These are phyloP conservation scores for Nycticryphes semicollaris DNA, from an alignment of 2,113 vertebrate species.

Conservation along the genomic window DNA sequence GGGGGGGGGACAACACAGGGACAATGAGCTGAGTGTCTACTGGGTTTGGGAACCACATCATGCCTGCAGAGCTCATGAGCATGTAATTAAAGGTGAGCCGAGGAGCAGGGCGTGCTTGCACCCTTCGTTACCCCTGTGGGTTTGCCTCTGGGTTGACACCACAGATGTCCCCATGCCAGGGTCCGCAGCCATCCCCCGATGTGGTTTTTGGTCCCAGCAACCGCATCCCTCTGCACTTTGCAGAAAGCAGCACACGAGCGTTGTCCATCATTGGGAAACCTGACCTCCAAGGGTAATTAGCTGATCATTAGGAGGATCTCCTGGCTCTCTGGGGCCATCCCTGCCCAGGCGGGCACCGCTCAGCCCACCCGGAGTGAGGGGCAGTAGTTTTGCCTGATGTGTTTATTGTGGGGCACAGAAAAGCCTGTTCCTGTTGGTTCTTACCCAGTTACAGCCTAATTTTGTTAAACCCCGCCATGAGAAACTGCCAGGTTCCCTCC, in stretches of 20 bases:
- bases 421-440: not conserved
- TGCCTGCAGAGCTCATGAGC: not conserved
- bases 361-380: rapidly evolving
- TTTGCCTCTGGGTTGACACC: not conserved
- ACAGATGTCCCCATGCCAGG: rapidly evolving
- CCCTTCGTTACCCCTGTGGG: not conserved
- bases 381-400: not conserved
- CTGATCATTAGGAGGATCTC: not conserved
- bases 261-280: not conserved
- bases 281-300: not conserved
- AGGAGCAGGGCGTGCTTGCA: not conserved
- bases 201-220: not conserved
- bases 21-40: rapidly evolving
- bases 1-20: too few species aligned
- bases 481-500: slow-evolving; percentile 20
- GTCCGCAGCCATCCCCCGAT: rapidly evolving
- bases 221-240: not conserved
- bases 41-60: not conserved
- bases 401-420: rapidly evolving
- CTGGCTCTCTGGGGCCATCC: not conserved
- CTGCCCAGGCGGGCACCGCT: not conserved
- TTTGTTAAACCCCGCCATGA: not conserved
- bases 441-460: not conserved
- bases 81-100: rapidly evolving
- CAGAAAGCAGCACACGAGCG: rapidly evolving